Percentiles rank a stretch among this genome's conserved stretches.
Evolutionary conservation across 2,888 invertebrate genomes (phyloP).

Genomic region (Cheilosia impressa): DNA sequence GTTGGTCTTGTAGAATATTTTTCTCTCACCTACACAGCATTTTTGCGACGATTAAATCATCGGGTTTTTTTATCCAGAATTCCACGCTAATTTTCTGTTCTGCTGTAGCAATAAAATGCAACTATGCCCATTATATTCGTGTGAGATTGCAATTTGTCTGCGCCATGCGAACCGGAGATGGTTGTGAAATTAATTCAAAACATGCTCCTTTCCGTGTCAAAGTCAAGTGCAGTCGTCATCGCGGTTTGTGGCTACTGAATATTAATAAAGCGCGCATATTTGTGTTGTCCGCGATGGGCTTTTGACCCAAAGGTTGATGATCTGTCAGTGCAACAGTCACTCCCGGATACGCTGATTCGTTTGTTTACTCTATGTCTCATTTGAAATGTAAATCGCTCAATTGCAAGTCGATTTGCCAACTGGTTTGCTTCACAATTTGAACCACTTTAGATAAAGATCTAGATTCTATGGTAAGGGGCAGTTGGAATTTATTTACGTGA

Average conservation of each 20-base stretch:
- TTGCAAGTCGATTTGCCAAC: background rate
- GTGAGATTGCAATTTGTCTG: slow-evolving; percentile 4
- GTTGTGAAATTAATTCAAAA: slow-evolving; percentile 29
- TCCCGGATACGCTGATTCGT: slow-evolving; percentile 40
- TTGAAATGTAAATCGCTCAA: slow-evolving; percentile 3
- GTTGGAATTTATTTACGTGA: slow-evolving; percentile 12
- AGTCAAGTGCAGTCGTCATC: slow-evolving; percentile 55
- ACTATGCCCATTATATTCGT: slow-evolving; percentile 5
- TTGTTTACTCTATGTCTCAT: background rate
- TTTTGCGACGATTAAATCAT: slow-evolving; percentile 52
- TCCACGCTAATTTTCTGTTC: slow-evolving; percentile 36
- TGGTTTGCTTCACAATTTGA: slow-evolving; percentile 4
- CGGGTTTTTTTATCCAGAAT: slow-evolving; percentile 12
- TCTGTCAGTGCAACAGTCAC: slow-evolving; percentile 9
- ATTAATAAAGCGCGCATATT: slow-evolving; percentile 19
- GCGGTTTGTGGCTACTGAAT: slow-evolving; percentile 20
- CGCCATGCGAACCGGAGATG: slow-evolving; percentile 33
- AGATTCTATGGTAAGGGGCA: background rate
- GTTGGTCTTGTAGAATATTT: slow-evolving; percentile 23
- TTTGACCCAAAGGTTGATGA: slow-evolving; percentile 28
- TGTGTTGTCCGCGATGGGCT: slow-evolving; percentile 15
- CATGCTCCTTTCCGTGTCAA: slow-evolving; percentile 30
- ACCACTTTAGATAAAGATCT: slow-evolving; percentile 12
- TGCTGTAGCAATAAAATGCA: slow-evolving; percentile 3
- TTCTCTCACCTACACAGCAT: slow-evolving; percentile 33